A percentile compares a stretch with the other conserved stretches of the same genome.
Conservation (phyloP, 2,888 invertebrate genomes). For the Digitonthophagus gazella region DNA sequence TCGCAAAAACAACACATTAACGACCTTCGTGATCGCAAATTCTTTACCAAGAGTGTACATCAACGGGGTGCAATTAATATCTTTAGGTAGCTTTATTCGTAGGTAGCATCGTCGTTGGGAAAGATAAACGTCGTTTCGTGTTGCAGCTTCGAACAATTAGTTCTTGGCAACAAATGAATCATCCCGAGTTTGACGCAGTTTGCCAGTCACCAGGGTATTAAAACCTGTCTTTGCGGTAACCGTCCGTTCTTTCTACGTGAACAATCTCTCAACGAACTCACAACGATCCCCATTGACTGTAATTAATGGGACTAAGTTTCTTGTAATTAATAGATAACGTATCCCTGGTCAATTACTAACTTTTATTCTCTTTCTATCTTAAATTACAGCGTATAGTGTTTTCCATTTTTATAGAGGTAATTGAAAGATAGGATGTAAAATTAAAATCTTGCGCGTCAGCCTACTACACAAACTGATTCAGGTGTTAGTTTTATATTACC, state of each 20-base stretch:
- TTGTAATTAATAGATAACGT: background rate
- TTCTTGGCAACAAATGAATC: background rate
- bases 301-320: background rate
- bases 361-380: too few relatives aligned
- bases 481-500: too few relatives aligned
- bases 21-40: background rate
- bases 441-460: too few relatives aligned
- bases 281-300: background rate
- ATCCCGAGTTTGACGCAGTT: background rate
- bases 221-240: background rate
- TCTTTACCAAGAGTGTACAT: background rate
- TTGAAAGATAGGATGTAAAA: too few relatives aligned
- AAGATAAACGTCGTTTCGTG: background rate
- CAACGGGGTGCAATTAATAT: background rate
- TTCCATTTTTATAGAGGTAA: too few relatives aligned
- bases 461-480: too few relatives aligned
- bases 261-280: background rate
- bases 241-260: too few relatives aligned
- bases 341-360: background rate
- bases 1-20: background rate
- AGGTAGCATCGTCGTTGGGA: background rate
- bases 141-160: background rate
- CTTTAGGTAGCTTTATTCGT: background rate
- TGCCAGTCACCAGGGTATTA: background rate
- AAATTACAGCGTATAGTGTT: too few relatives aligned